Evolutionary conservation across 2,113 vertebrate genomes (phyloP), one percentile per base, ranked within the genome.

Genomic region (Lipophrys pholis): DNA sequence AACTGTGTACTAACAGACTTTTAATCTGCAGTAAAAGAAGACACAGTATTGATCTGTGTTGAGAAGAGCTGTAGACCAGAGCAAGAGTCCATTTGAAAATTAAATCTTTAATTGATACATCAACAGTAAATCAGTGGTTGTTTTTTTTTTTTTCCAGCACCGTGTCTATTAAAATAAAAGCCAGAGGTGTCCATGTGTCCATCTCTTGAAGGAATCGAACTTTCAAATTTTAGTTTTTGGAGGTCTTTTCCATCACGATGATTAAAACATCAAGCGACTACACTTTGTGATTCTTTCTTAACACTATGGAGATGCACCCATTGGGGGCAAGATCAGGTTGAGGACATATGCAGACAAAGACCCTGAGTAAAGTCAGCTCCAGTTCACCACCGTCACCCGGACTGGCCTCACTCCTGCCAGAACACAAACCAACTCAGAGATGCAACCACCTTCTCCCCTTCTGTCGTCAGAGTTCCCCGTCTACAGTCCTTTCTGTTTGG

Each of bases 251-350:
- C 3, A 15, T 15, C 5, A 21, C 6, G n/a, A 38, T 11, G 40
- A 14, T 39, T 8, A 38, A 38, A 55, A 6, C 43, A 56, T 46
- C 12, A 8, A 15, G 4, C 8, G 14, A 2, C 6, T 59, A 10
- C 48, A 76, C 42, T 46, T 40, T 54, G 66, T 21, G 10, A 50
- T 38, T 12, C 40, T 36, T 51, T 8, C 39, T 54, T 17, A 38
- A 60, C 16, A 50, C 76, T 84, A 75, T 87, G 82, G 86, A 87
- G 79, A 78, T 90, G 88, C 82, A 84, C 68, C 71, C 62, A 1
- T 39, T 12, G 7, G 46, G 40, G 15, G 60, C 30, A 36, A 53
- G 40, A 46, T 81, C 39, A 36, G 21, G 45, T 40, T 40, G 14
- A 51, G 60, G 68, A 78, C 81, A 67, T 30, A 48, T 12, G 7